Evolutionary conservation across 1,140 invertebrate genomes (phyloP).

Genomic region (Phymastichus coffea): DNA sequence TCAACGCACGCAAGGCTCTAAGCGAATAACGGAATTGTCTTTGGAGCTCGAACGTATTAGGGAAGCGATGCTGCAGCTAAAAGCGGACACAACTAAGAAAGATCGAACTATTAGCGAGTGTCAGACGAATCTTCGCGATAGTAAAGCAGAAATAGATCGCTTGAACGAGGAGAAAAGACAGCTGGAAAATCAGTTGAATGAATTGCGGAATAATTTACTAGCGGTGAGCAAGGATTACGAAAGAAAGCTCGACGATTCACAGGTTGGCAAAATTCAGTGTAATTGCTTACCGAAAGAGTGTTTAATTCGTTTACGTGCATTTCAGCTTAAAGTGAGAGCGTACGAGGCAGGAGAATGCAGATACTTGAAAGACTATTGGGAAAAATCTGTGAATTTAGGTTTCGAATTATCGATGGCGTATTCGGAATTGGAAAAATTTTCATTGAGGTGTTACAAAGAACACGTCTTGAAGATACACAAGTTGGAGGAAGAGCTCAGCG

Average conservation of each 20-base stretch:
- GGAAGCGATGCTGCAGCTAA: constrained; percentile 29
- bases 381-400: constrained; percentile 33
- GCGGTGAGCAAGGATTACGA: constrained; percentile 30
- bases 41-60: constrained; percentile 37
- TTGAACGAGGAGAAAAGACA: constrained; percentile 28
- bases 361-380: constrained; percentile 34
- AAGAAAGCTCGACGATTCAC: constrained; percentile 30
- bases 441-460: constrained; percentile 29
- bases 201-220: constrained; percentile 17
- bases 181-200: constrained; percentile 27
- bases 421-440: constrained; percentile 31
- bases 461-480: constrained; percentile 36
- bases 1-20: constrained; percentile 28
- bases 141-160: constrained; percentile 33
- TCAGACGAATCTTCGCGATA: constrained; percentile 22
- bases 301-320: neutral
- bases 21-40: constrained; percentile 34
- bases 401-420: constrained; percentile 32
- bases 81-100: constrained; percentile 31
- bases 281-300: neutral
- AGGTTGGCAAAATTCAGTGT: neutral
- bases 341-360: constrained; percentile 32
- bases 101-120: constrained; percentile 36
- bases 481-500: constrained; percentile 33
- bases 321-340: constrained; percentile 31